A percentile compares a stretch with the other conserved stretches of the same genome.
Evolutionary conservation across 2,113 vertebrate species (phyloP).

Genomic region (Dermatemys mawii): DNA sequence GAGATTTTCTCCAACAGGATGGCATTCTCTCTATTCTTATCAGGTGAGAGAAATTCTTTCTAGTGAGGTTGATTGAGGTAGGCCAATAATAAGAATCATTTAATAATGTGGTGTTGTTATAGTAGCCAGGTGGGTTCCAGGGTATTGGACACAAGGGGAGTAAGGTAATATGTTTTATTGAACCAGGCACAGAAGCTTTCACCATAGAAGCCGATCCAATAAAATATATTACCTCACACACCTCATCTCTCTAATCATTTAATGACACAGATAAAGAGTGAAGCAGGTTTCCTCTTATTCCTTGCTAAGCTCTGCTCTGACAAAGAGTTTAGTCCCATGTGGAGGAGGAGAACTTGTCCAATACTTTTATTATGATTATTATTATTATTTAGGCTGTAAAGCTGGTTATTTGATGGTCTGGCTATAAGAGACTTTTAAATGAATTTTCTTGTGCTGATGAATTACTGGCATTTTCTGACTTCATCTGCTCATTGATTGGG

Average conservation of each 20-base stretch:
- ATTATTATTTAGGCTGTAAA: neutral
- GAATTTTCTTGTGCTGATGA: neutral
- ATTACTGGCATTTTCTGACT: neutral
- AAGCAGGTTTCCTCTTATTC: neutral
- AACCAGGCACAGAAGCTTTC: neutral
- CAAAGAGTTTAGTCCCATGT: neutral
- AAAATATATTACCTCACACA: neutral
- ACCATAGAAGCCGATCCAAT: neutral
- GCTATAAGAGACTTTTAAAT: neutral
- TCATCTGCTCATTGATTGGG: neutral
- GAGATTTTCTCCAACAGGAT: neutral
- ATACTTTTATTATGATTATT: neutral
- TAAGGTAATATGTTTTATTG: neutral
- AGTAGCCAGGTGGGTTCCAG: neutral
- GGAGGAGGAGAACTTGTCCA: neutral
- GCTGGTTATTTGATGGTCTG: neutral
- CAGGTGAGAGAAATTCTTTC: neutral
- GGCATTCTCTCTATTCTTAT: neutral
- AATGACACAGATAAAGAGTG: neutral
- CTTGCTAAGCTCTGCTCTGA: neutral
- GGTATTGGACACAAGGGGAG: neutral
- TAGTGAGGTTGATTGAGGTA: neutral
- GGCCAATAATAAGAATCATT: neutral
- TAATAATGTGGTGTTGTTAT: neutral
- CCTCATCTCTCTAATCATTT: neutral